Percentiles rank a stretch among this genome's conserved stretches.
Conservation (phyloP, 2,113 vertebrate genomes). For the Equus quagga region DNA sequence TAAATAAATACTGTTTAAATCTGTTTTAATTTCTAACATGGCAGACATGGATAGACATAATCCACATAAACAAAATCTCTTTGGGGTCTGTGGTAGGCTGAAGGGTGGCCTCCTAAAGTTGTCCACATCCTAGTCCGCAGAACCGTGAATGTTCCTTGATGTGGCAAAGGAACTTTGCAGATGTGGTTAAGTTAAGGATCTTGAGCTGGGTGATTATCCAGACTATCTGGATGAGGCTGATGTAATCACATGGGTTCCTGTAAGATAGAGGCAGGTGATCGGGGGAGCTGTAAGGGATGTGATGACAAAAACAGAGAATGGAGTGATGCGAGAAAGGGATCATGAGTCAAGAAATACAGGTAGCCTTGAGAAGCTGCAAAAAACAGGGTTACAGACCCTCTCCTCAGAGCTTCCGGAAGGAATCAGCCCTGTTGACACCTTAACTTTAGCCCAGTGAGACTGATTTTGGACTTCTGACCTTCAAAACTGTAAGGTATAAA, state of each 20-base stretch:
- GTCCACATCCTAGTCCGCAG: not conserved
- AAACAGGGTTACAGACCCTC: not conserved
- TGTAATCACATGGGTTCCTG: not conserved
- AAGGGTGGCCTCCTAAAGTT: not conserved
- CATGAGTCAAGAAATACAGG: rapidly evolving
- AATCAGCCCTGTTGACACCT: not conserved
- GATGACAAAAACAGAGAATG: not conserved
- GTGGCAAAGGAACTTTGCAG: not conserved
- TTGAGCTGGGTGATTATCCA: not conserved
- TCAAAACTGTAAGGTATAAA: not conserved
- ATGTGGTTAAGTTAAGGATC: not conserved
- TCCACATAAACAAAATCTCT: not conserved
- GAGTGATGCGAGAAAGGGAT: not conserved
- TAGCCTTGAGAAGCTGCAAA: not conserved
- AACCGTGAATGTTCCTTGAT: not conserved
- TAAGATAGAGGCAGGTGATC: not conserved
- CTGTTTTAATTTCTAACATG: not conserved
- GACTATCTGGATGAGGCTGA: not conserved
- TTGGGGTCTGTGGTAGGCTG: not conserved
- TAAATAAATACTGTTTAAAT: not conserved
- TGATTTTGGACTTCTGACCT: not conserved
- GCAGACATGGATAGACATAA: not conserved
- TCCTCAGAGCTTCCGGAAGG: not conserved
- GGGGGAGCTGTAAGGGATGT: not conserved
- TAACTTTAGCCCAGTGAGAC: not conserved